phyloP scores from a whole-genome alignment of 2,888 invertebrate species.

The Luffia ferchaultella region DNA sequence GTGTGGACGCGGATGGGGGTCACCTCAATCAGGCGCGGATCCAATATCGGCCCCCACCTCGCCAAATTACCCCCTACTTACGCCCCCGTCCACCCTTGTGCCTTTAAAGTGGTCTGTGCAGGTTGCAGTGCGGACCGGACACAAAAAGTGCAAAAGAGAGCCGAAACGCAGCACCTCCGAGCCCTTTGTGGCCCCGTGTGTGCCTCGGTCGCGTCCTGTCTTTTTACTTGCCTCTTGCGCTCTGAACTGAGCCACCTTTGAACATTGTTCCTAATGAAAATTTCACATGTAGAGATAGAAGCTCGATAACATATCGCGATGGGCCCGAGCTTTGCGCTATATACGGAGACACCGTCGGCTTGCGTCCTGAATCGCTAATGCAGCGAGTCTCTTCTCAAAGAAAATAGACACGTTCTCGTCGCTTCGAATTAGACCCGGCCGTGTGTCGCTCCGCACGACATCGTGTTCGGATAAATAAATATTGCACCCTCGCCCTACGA shows the following conservation, averaged over 20 bases:
- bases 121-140: conserved; percentile 60
- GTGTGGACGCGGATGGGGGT: conserved; percentile 28
- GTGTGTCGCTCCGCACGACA: neutral
- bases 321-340: neutral
- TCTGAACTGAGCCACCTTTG: conserved; percentile 47
- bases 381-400: neutral
- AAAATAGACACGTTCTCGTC: neutral
- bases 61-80: conserved; percentile 65
- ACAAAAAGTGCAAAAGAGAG: conserved; percentile 59
- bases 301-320: neutral
- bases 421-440: conserved; percentile 24
- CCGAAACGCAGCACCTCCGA: conserved; percentile 56
- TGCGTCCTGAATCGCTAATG: neutral
- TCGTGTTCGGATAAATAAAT: conserved; percentile 42
- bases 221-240: conserved; percentile 55
- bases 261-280: conserved; percentile 59
- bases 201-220: conserved; percentile 58
- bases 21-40: conserved; percentile 62
- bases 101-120: conserved; percentile 64
- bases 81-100: conserved; percentile 46
- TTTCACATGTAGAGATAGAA: conserved; percentile 35
- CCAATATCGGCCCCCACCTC: conserved; percentile 59
- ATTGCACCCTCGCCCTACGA: conserved; percentile 64
- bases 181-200: conserved; percentile 66
- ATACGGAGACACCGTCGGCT: no score